Percentiles rank a stretch among this genome's conserved stretches.
Evolutionary conservation across 2,113 vertebrate species (phyloP).

Genomic region (Paradisaea rubra): DNA sequence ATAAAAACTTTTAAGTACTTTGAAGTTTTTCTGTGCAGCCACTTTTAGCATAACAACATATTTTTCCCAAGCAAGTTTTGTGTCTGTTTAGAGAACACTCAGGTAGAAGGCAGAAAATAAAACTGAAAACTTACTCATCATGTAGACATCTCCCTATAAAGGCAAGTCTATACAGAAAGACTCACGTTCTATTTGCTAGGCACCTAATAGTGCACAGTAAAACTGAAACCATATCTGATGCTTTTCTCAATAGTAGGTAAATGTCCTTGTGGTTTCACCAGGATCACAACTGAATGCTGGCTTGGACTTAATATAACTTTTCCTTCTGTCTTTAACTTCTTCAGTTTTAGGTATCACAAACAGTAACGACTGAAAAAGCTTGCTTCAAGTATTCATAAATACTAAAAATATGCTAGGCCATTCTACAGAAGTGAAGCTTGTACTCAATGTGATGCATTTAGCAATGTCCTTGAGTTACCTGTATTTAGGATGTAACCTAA

Average conservation of each 20-base stretch:
- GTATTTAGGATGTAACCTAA: slow-evolving; percentile 33
- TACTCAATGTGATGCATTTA: background rate
- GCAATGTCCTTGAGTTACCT: slow-evolving; percentile 33
- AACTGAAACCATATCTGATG: background rate
- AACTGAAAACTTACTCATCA: background rate
- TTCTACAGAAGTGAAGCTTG: background rate
- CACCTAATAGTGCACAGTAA: background rate
- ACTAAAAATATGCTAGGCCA: background rate
- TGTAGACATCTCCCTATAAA: background rate
- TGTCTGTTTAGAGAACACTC: background rate
- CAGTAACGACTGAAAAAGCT: background rate
- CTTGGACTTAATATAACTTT: background rate
- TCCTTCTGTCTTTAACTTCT: background rate
- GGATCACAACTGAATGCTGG: background rate
- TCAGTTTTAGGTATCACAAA: background rate
- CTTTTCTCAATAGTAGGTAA: background rate
- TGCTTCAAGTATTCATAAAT: background rate
- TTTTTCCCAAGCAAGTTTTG: background rate
- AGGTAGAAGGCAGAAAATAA: background rate
- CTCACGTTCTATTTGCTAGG: background rate
- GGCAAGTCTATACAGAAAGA: background rate
- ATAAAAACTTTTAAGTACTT: background rate
- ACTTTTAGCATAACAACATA: background rate
- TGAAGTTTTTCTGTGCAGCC: background rate
- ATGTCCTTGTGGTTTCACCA: background rate